Evolutionary conservation across 2,113 vertebrate species (phyloP), one percentile per base, ranked within the genome.

Genomic region (Leiothrix lutea): DNA sequence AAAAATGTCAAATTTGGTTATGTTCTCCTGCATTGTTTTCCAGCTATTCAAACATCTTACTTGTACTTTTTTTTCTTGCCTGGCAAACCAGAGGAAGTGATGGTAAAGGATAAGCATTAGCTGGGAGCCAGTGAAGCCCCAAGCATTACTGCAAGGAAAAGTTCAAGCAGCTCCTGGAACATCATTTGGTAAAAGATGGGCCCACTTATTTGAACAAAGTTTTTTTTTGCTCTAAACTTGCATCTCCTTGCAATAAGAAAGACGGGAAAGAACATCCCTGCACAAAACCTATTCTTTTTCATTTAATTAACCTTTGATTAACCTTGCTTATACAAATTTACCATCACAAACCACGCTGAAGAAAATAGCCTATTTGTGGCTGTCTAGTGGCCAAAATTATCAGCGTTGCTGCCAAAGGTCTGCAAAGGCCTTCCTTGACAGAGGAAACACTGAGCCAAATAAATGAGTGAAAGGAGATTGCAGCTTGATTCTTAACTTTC

Each of bases 341-440:
- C 19, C 29, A 35, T 61, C 23, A 16, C 47, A 60, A 87, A 20
- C 35, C 23, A 28, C 8, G 8, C 12, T 72, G 45, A 69, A 72
- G 44, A 42, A n/a, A 60, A 33, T 6, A 48, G 17, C 28, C 12
- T 47, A 1, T 33, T 35, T 28, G 31, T 53, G 36, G 18, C 28
- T 0, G 13, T 61, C 35, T 18, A 33, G 19, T 45, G 62, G n/a
- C n/a, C 42, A 54, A 35, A 80, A 73, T 14, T 4, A 21, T 13
- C 73, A 42, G 21, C 0, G 0, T 12, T 72, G n/a, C 28, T 28
- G 35, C 8, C 5, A 42, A 74, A 10, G 44, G 20, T 15, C 23
- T 26, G 29, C 0, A 0, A 83, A 83, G 33, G 7, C 18, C 20
- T 57, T 38, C 51, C 23, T 16, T 47, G 31, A 11, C 12, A 38